Conservation (phyloP, 2,888 invertebrate species). For the Thecophora atra region DNA sequence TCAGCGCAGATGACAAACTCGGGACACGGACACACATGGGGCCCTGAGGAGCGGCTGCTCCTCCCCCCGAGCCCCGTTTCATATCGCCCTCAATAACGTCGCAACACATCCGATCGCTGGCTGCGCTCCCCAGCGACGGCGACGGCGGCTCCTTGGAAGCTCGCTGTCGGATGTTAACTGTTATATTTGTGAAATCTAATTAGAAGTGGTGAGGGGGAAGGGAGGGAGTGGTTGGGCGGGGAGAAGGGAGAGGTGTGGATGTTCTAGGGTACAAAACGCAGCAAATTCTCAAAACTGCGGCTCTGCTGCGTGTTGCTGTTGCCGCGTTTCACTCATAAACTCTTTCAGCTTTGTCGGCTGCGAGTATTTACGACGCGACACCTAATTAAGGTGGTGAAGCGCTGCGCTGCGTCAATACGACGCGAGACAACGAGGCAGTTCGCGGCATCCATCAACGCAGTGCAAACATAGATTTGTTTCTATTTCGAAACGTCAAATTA, state of each 20-base stretch:
- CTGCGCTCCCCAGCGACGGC: neutral
- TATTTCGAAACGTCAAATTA: constrained; percentile 40
- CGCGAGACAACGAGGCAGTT: neutral
- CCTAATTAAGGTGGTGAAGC: constrained; percentile 35
- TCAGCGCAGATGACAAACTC: constrained; percentile 22
- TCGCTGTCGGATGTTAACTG: constrained; percentile 28
- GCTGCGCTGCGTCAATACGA: constrained; percentile 22
- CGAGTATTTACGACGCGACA: constrained; percentile 36
- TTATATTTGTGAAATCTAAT: constrained; percentile 37
- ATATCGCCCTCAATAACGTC: neutral
- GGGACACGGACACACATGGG: neutral
- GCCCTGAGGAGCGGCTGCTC: neutral
- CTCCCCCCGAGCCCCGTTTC: neutral
- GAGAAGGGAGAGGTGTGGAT: no score
- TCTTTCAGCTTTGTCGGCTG: constrained; percentile 32
- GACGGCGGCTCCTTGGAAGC: constrained; percentile 32
- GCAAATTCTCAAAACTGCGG: constrained; percentile 22
- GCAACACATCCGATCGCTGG: neutral
- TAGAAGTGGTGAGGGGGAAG: no score
- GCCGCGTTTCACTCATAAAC: constrained; percentile 23
- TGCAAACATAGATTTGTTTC: constrained; percentile 37
- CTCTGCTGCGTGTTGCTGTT: neutral
- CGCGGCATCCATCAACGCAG: constrained; percentile 31
- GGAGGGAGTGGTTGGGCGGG: no score
- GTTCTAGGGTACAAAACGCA: neutral